phyloP scores from a whole-genome alignment of 2,113 vertebrate genomes.

The Oryzias melastigma region DNA sequence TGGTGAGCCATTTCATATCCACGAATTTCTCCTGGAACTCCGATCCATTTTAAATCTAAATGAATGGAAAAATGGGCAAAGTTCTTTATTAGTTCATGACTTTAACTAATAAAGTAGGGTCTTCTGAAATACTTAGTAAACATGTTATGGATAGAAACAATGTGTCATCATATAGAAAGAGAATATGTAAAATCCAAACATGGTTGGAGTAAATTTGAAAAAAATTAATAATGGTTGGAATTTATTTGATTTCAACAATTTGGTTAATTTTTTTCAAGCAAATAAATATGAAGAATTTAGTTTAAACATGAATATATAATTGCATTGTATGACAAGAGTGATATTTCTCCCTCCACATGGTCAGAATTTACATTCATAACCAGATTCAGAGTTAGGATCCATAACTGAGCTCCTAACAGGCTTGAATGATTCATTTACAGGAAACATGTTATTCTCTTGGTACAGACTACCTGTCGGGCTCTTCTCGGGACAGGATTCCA shows the following conservation, averaged over 20 bases:
- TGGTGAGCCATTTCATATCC: constrained; percentile 81
- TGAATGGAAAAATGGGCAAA: background rate
- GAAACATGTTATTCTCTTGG: too few species aligned
- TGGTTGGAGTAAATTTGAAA: background rate
- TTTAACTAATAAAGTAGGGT: too few species aligned
- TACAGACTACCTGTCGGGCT: constrained; percentile 40
- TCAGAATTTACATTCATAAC: too few species aligned
- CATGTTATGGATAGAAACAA: background rate
- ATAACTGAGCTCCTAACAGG: background rate
- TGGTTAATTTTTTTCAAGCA: too few species aligned
- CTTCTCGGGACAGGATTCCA: constrained; percentile 56
- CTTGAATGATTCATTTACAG: background rate
- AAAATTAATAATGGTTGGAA: background rate
- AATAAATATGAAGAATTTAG: too few species aligned
- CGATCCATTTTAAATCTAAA: constrained; percentile 80
- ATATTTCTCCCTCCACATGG: too few species aligned
- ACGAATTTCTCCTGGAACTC: constrained; percentile 84
- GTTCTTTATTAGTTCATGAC: too few species aligned
- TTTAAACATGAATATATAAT: too few species aligned
- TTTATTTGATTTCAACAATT: too few species aligned
- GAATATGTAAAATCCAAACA: background rate
- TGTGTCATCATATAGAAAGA: background rate
- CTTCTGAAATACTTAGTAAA: too few species aligned
- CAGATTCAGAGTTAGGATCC: too few species aligned
- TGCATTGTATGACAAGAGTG: too few species aligned